Evolutionary conservation across 1,140 invertebrate species (phyloP), one percentile per base, ranked within the genome.

Genomic region (Macrocentrus cingulum): DNA sequence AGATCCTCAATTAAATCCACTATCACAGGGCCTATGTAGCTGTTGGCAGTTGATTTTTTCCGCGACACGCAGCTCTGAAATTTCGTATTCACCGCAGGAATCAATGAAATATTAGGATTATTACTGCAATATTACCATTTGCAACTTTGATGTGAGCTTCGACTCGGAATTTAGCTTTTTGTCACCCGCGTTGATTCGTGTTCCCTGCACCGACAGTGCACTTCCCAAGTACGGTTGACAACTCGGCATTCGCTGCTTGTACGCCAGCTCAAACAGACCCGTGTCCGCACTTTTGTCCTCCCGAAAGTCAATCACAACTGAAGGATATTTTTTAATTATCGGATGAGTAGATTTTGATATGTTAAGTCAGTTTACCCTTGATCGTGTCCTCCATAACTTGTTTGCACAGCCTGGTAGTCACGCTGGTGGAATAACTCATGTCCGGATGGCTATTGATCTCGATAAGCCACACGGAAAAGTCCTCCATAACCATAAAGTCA

Each of bases 371-470:
- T 29, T 29, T 29, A 95, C 94, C 93, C 90, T 96, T 96, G 39
- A 96, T 85, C 1, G 92, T 88, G 80, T 98, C 94, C 72, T 96
- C 92, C 46, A 97, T 83, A 44, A 91, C 92, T 71, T 90, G 88
- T 11, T 88, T 84, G 73, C 94, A 96, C 65, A 98, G 82, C 53
- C 89, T 78, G 0, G 91, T 87, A 0, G 94, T 97, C 0, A 97
- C 91, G 57, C 87, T 91, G 0, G 94, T 96, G 1, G 90, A 93
- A 7, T 89, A 84, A 25, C 91, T 91, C 82, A 98, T 86, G 67
- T 93, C 92, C 0, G 94, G 94, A 77, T 91, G 92, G 5, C 91
- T 94, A 72, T 97, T 97, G 59, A 98, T 97, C 75, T 98, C 95
- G 61, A 98, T 91, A 0, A 97, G 79, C 92, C 93, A 96, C 0